Evolutionary conservation across 2,888 invertebrate genomes (phyloP).

Genomic region (Gnatocerus cornutus): DNA sequence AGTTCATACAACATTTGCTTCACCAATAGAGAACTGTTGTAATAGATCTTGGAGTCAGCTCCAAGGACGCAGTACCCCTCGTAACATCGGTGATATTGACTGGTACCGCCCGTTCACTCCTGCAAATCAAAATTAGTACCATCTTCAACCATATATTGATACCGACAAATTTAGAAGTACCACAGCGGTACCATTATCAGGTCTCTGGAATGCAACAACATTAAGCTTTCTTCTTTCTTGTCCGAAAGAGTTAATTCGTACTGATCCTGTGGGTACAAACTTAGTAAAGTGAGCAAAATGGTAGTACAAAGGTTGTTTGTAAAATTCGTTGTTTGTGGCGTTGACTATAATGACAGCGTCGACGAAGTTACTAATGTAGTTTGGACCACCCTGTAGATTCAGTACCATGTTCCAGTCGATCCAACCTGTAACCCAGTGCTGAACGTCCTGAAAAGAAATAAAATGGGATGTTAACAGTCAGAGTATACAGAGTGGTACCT

Average conservation of each 20-base stretch:
- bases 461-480: background rate
- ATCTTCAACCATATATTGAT: background rate
- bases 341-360: constrained; percentile 83
- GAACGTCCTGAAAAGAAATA: background rate
- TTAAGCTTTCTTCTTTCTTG: constrained; percentile 66
- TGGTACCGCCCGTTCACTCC: background rate
- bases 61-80: constrained; percentile 1
- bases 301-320: constrained; percentile 90
- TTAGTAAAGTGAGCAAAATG: constrained; percentile 84
- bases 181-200: constrained; percentile 70
- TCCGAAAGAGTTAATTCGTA: constrained; percentile 50
- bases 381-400: constrained; percentile 82
- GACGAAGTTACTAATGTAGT: constrained; percentile 82
- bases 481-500: constrained; percentile 69
- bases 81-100: background rate
- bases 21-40: constrained; percentile 1
- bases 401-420: constrained; percentile 90
- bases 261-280: constrained; percentile 77
- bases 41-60: background rate
- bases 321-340: constrained; percentile 77
- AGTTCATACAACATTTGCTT: background rate
- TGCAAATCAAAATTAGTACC: background rate
- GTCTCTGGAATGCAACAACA: constrained; percentile 72
- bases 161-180: constrained; percentile 72
- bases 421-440: constrained; percentile 75